phyloP scores from a whole-genome alignment of 1,140 invertebrate species.

The Lepidurus apus region DNA sequence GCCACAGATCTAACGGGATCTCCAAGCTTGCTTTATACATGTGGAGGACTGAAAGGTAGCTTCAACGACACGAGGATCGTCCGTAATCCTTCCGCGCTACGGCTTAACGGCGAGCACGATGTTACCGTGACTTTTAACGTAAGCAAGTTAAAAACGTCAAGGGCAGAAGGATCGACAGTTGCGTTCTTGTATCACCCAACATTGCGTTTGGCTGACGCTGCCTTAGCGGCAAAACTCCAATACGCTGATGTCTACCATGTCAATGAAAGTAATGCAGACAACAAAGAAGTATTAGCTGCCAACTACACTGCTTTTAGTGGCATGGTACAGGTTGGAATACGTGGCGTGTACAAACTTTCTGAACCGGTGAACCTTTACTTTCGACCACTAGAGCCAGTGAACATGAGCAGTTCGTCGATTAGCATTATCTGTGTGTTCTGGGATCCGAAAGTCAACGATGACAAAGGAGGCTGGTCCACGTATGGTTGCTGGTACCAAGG shows the following conservation, averaged over 20 bases:
- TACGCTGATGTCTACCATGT: neutral
- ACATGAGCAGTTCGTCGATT: neutral
- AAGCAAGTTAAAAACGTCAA: neutral
- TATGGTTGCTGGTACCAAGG: slow-evolving; percentile 37
- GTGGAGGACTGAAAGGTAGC: neutral
- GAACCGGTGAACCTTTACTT: neutral
- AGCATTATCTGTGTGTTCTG: slow-evolving; percentile 37
- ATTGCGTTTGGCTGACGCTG: neutral
- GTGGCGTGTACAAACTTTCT: no score
- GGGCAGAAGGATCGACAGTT: neutral
- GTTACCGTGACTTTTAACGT: neutral
- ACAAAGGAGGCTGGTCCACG: slow-evolving; percentile 37
- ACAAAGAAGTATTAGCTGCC: neutral
- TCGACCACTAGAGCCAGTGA: neutral
- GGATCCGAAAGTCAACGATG: slow-evolving; percentile 35
- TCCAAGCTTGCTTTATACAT: neutral
- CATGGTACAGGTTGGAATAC: no score
- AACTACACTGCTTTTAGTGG: no score
- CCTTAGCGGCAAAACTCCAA: neutral
- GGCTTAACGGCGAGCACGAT: neutral
- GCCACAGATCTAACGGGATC: neutral
- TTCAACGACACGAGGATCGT: neutral
- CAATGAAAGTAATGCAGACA: neutral
- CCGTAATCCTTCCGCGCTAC: neutral
- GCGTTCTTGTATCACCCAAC: neutral